Conservation (phyloP, 2,113 vertebrate genomes). For the Carassius auratus region DNA sequence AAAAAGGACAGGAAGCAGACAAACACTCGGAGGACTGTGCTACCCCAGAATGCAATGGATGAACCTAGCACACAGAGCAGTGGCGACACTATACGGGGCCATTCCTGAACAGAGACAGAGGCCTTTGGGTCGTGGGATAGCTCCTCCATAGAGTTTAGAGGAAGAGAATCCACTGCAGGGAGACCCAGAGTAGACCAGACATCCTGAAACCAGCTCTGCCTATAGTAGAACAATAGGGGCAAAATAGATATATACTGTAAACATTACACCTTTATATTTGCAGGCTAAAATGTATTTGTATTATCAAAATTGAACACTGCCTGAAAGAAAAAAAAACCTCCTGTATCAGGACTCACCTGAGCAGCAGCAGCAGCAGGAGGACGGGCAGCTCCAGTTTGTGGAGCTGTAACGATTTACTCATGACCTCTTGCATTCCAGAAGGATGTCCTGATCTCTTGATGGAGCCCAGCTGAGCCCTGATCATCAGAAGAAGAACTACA, state of each 20-base stretch:
- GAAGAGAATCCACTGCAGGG: conserved; percentile 68
- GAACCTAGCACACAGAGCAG: conserved; percentile 89
- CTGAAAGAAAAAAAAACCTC: not conserved
- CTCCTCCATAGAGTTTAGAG: conserved; percentile 61
- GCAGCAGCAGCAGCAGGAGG: conserved; percentile 80
- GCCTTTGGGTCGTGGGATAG: conserved; percentile 20
- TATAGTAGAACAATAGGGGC: conserved; percentile 44
- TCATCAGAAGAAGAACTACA: conserved; percentile 86
- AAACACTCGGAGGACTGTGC: conserved; percentile 75
- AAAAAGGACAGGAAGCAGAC: conserved; percentile 82
- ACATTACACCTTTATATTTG: not conserved
- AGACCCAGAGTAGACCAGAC: conserved; percentile 67
- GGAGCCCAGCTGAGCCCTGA: conserved; percentile 83
- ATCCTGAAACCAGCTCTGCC: conserved; percentile 71
- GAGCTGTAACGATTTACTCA: conserved; percentile 83
- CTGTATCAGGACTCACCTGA: conserved; percentile 75
- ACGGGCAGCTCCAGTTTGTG: conserved; percentile 87
- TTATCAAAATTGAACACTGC: not conserved
- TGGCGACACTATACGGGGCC: conserved; percentile 83
- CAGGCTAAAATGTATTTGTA: not conserved
- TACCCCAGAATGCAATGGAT: conserved; percentile 88
- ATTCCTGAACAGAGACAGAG: conserved; percentile 66
- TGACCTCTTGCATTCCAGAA: conserved; percentile 75
- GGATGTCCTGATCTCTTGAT: conserved; percentile 77
- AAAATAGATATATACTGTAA: not conserved